Base-by-base conservation (phyloP, 2,797 vertebrate genomes). In the Ptychadena robeensis region DNA sequence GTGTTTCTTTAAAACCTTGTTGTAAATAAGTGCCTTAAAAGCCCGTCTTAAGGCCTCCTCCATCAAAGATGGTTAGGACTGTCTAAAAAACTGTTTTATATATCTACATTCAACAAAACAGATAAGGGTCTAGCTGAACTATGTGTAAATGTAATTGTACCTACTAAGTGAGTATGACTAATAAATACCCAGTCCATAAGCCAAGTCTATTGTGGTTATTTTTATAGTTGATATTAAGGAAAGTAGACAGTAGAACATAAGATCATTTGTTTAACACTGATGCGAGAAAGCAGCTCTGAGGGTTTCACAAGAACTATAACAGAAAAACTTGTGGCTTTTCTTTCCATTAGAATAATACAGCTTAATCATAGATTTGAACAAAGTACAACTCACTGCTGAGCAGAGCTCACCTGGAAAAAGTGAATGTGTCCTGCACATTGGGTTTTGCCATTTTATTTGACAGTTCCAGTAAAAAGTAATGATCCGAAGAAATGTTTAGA, bases 401-500 rank as follows among this genome's bases (percentile, higher is more conserved):
- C 61, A 25, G 7, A 31, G 15, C 64, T 76, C 73, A 76, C 73
- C 73, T 76, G 59, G 61, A 76, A 76, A 64, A 76, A 38, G 59
- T 40, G 35, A 76, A 66, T 64, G 34, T 40, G 73, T 28, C 37
- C 61, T 40, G 73, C 73, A 76, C 35, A 66, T 65, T 65, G 30
- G 38, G 38, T 65, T 40, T 25, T 65, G 18, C 35, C 64, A 25
- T 44, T 76, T 44, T 32, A 44, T 44, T 76, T 30, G 37, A 76
- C 35, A 44, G 37, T 76, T 76, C 35, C 61, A 65, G 61, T 76
- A 76, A 76, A 73, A 76, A 31, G 35, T 65, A 76, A 76, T 73
- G 72, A 73, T 44, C 34, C 37, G 40, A 44, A 76, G 73, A 76
- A 76, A 76, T 76, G 37, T 73, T 76, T 76, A 31, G 59, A 65